These are phyloP conservation scores for Caenorhabditis sulstoni DNA, from an alignment of 2,888 invertebrate genomes.

Conservation along the genomic window DNA sequence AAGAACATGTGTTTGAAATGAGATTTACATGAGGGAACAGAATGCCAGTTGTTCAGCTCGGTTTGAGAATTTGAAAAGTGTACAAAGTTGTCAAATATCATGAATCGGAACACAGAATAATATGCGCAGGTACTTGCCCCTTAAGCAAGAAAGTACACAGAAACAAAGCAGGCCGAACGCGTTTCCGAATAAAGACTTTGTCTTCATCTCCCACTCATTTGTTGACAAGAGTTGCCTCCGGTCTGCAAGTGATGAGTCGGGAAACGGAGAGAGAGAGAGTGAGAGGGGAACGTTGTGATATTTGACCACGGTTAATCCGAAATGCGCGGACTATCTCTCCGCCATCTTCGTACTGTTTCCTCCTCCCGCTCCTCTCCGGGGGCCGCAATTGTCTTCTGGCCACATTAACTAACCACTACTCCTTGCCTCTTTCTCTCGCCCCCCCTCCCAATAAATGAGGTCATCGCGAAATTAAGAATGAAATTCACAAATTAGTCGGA, in stretches of 20 bases:
- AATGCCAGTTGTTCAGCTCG: too few species aligned
- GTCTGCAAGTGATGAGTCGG: conserved; percentile 54
- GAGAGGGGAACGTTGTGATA: conserved; percentile 49
- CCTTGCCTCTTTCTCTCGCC: conserved; percentile 20
- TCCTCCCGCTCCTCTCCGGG: conserved; percentile 27
- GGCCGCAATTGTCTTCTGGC: conserved; percentile 53
- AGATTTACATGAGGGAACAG: conserved; percentile 8
- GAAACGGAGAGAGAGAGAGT: too few species aligned
- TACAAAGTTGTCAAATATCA: conserved; percentile 28
- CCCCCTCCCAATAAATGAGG: conserved; percentile 48
- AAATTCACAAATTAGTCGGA: conserved; percentile 51
- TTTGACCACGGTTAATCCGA: conserved; percentile 60
- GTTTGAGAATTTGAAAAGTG: not conserved
- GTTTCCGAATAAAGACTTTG: conserved; percentile 51
- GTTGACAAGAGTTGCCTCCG: conserved; percentile 48
- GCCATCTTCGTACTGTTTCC: conserved; percentile 54
- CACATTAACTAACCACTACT: conserved; percentile 55
- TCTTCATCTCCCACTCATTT: conserved; percentile 29
- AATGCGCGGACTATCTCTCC: conserved; percentile 58
- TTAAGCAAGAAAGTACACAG: conserved; percentile 51
- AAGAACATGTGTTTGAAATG: not conserved
- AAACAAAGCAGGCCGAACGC: conserved; percentile 23
- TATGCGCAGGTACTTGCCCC: conserved; percentile 34
- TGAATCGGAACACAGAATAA: conserved; percentile 30
- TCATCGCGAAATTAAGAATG: conserved; percentile 43